A percentile compares a stretch with the other conserved stretches of the same genome.
Evolutionary conservation across 1,140 invertebrate genomes (phyloP).

Genomic region (Listronotus oregonensis): DNA sequence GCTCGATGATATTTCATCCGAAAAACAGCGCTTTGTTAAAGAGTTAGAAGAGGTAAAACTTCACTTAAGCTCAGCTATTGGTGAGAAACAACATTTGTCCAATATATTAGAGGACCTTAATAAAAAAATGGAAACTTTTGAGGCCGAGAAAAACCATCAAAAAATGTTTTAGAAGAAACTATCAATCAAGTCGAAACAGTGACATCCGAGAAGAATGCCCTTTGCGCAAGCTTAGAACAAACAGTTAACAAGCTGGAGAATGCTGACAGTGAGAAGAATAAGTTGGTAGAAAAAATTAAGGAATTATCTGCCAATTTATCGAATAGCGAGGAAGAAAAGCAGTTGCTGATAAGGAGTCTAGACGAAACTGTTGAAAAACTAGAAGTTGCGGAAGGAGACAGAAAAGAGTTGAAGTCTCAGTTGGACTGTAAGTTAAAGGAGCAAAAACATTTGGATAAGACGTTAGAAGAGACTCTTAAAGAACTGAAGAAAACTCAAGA

Average conservation of each 20-base stretch:
- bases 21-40: too few relatives aligned
- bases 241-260: background rate
- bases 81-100: too few relatives aligned
- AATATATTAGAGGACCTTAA: background rate
- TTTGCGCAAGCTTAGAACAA: background rate
- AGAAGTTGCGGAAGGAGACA: slow-evolving; percentile 4
- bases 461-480: background rate
- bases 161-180: too few relatives aligned
- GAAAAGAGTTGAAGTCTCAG: slow-evolving; percentile 2
- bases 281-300: slow-evolving; percentile 5
- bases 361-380: slow-evolving; percentile 20
- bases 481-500: slow-evolving; percentile 20
- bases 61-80: too few relatives aligned
- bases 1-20: too few relatives aligned
- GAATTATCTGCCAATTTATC: background rate
- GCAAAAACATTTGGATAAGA: background rate
- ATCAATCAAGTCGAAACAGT: background rate
- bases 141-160: background rate
- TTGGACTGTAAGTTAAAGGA: background rate
- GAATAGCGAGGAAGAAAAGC: slow-evolving; percentile 8
- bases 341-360: slow-evolving; percentile 1
- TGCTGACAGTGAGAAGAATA: background rate
- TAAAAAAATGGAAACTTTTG: slow-evolving; percentile 1
- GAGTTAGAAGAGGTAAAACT: too few relatives aligned
- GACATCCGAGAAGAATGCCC: slow-evolving; percentile 3